Conservation (phyloP, 2,113 vertebrate species). For the Aphelocoma coerulescens region DNA sequence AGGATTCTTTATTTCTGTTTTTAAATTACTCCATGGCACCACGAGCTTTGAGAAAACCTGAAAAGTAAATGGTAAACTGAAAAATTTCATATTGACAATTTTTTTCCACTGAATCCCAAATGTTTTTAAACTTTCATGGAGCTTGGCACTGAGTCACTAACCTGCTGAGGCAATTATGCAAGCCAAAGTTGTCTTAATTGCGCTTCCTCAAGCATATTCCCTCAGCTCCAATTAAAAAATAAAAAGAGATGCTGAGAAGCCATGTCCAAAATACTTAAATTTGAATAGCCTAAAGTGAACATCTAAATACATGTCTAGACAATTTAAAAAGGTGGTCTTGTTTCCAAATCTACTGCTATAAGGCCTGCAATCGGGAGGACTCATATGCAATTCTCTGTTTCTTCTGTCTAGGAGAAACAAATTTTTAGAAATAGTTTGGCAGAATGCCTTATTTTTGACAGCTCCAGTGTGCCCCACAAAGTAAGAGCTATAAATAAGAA, state of each 20-base stretch:
- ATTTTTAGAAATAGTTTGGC: background rate
- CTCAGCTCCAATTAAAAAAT: slow-evolving; percentile 62
- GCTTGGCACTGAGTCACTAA: slow-evolving; percentile 47
- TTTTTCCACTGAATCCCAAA: background rate
- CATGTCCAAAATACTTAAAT: slow-evolving; percentile 31
- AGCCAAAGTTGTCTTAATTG: slow-evolving; percentile 52
- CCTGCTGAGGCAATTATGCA: slow-evolving; percentile 48
- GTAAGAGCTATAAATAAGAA: background rate
- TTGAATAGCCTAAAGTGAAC: slow-evolving; percentile 40
- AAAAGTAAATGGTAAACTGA: background rate
- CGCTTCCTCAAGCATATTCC: slow-evolving; percentile 23
- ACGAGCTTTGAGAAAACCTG: background rate
- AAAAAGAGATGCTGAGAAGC: slow-evolving; percentile 15
- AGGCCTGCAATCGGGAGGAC: background rate
- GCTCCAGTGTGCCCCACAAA: background rate
- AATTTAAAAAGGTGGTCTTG: slow-evolving; percentile 14
- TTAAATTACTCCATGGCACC: background rate
- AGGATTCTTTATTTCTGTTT: background rate
- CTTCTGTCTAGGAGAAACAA: background rate
- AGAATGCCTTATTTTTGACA: background rate
- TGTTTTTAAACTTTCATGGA: slow-evolving; percentile 52
- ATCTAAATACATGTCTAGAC: slow-evolving; percentile 21
- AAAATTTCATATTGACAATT: background rate
- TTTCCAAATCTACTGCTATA: background rate
- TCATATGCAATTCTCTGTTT: background rate